A percentile compares a stretch with the other conserved stretches of the same genome.
Conservation (phyloP, 2,113 vertebrate species). For the Sprattus sprattus region DNA sequence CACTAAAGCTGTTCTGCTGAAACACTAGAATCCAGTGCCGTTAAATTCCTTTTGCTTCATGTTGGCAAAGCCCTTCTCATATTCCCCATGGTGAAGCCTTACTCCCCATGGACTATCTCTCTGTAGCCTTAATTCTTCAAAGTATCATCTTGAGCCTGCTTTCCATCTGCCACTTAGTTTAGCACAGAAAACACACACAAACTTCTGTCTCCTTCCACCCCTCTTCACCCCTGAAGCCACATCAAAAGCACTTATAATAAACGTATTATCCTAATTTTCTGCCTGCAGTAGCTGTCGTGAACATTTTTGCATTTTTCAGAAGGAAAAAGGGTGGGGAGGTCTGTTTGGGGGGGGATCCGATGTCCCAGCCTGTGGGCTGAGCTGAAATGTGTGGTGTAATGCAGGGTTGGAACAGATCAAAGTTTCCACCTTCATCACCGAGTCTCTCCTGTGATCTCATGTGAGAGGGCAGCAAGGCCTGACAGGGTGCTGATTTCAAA, state of each 20-base stretch:
- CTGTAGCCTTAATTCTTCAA: neutral
- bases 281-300: neutral
- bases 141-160: neutral
- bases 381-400: neutral
- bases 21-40: neutral
- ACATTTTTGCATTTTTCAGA: neutral
- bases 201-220: neutral
- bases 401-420: neutral
- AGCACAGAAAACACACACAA: neutral
- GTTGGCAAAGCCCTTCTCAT: neutral
- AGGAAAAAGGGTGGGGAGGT: neutral
- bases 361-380: neutral
- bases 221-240: neutral
- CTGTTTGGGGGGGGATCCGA: neutral
- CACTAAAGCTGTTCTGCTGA: neutral
- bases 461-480: neutral
- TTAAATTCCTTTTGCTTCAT: neutral
- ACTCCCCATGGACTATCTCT: neutral
- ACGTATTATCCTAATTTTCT: constrained; percentile 4
- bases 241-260: neutral
- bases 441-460: neutral
- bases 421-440: neutral
- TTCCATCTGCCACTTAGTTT: constrained; percentile 4
- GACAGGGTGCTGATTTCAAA: neutral
- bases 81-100: neutral